phyloP scores from a whole-genome alignment of 2,797 vertebrate genomes.

The Leucoraja ocellata region DNA sequence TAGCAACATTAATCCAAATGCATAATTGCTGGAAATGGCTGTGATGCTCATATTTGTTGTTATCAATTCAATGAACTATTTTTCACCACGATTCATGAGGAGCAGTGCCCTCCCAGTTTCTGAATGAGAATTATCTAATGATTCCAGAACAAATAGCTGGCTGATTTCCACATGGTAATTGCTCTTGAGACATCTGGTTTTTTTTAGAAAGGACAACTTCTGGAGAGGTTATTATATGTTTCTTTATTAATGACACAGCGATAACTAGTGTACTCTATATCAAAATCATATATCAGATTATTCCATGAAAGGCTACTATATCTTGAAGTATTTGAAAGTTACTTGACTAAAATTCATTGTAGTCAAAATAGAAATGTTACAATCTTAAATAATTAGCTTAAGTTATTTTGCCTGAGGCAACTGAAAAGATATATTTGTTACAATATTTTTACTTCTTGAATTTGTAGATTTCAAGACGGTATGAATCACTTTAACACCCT shows the following conservation, averaged over 20 bases:
- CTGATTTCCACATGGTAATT: conserved; percentile 13
- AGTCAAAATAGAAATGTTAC: background rate
- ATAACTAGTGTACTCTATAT: conserved; percentile 14
- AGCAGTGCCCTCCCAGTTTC: background rate
- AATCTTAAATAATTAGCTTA: background rate
- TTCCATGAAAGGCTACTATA: background rate
- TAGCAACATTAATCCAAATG: background rate
- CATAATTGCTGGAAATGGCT: background rate
- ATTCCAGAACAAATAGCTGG: background rate
- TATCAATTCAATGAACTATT: background rate
- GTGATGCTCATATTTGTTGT: background rate
- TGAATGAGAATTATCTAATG: background rate
- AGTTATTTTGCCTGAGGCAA: background rate
- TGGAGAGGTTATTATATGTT: background rate
- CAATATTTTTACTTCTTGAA: background rate
- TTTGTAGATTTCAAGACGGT: background rate
- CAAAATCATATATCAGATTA: background rate
- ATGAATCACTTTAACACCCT: background rate
- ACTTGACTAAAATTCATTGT: background rate
- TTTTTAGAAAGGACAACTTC: conserved; percentile 1
- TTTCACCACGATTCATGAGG: background rate
- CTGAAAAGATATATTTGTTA: background rate
- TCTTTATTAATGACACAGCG: background rate
- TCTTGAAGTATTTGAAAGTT: background rate
- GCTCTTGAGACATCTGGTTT: background rate